phyloP scores from a whole-genome alignment of 1,140 invertebrate species.

The Aricia agestis region DNA sequence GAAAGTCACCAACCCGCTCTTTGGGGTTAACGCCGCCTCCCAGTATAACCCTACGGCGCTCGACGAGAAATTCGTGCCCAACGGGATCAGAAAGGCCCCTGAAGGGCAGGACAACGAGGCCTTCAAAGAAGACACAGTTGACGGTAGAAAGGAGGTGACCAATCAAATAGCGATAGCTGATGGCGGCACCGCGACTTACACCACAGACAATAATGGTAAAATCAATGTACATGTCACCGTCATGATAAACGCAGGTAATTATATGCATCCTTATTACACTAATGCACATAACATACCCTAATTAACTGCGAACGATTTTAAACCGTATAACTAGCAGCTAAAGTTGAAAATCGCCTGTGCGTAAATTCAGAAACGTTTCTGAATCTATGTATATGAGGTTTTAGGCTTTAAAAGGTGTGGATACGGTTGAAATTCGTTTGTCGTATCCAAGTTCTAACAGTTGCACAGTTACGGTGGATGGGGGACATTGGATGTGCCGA shows the following conservation, averaged over 20 bases:
- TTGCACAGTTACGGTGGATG: constrained; percentile 43
- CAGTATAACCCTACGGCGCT: constrained; percentile 58
- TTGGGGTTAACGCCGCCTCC: constrained; percentile 70
- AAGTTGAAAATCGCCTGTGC: too few relatives aligned
- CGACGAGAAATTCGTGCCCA: constrained; percentile 57
- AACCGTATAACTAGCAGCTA: not conserved
- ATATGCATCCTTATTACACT: constrained; percentile 70
- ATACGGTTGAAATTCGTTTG: not conserved
- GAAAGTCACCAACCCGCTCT: constrained; percentile 68
- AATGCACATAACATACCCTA: constrained; percentile 45
- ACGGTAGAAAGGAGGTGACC: constrained; percentile 72
- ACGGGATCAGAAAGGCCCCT: constrained; percentile 79
- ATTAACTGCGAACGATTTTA: constrained; percentile 25
- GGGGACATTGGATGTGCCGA: constrained; percentile 40
- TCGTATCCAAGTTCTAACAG: constrained; percentile 23
- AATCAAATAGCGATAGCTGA: constrained; percentile 70
- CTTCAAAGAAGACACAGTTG: constrained; percentile 78
- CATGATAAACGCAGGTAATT: constrained; percentile 82
- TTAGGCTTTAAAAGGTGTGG: not conserved
- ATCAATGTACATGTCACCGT: constrained; percentile 92
- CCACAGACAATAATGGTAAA: constrained; percentile 89
- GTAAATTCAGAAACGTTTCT: not conserved
- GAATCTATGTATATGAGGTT: not conserved
- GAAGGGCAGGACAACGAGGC: constrained; percentile 88
- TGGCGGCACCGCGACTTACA: constrained; percentile 76